These are phyloP conservation scores for Poeciliopsis occidentalis DNA, from an alignment of 2,113 vertebrate genomes.

Conservation along the genomic window DNA sequence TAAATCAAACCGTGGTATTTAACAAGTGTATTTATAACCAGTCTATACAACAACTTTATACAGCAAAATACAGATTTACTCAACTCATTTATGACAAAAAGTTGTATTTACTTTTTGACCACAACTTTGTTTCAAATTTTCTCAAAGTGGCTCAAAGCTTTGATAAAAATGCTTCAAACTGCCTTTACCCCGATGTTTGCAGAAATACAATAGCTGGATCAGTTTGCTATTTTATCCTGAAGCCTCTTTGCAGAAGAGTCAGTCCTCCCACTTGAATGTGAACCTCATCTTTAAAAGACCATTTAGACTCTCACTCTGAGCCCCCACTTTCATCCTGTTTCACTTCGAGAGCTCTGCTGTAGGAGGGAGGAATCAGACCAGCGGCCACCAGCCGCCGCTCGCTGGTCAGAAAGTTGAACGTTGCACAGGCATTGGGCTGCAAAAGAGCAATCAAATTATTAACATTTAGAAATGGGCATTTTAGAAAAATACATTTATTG, in stretches of 20 bases:
- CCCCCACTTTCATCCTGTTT: conserved; percentile 13
- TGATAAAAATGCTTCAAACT: background rate
- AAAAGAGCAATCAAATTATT: conserved; percentile 12
- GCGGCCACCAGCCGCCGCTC: conserved; percentile 86
- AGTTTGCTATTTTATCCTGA: conserved; percentile 2
- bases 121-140: background rate
- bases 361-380: conserved; percentile 87
- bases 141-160: background rate
- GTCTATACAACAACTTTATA: conserved; percentile 2
- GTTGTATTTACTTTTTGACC: background rate
- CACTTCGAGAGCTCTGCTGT: conserved; percentile 52
- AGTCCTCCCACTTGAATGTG: background rate
- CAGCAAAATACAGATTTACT: conserved; percentile 6
- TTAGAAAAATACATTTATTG: background rate
- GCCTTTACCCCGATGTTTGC: background rate
- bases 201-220: background rate
- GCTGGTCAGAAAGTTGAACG: conserved; percentile 91
- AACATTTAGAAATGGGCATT: background rate
- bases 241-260: background rate
- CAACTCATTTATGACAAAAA: conserved; percentile 10
- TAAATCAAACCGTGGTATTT: background rate
- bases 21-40: background rate
- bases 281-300: conserved; percentile 7
- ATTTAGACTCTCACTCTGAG: background rate
- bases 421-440: conserved; percentile 94